phyloP scores from a whole-genome alignment of 2,113 vertebrate species.

The Regulus satrapa region DNA sequence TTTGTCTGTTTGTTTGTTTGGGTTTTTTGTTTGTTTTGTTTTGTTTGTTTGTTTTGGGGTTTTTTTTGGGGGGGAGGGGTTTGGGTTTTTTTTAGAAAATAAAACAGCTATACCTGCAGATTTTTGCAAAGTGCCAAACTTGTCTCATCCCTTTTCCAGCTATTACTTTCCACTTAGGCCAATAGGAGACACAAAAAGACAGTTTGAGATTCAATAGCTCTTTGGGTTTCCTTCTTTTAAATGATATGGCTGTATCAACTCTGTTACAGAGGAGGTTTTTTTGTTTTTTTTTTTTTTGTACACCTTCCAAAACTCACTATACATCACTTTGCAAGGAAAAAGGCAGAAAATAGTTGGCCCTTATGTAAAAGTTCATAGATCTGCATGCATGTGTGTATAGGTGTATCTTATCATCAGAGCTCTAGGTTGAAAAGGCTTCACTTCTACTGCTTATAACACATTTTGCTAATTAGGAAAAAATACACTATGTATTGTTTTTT shows the following conservation, averaged over 20 bases:
- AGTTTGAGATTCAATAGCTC: background rate
- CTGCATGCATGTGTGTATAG: background rate
- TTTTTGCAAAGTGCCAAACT: background rate
- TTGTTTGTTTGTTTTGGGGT: too few relatives aligned
- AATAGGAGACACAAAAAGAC: background rate
- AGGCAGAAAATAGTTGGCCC: background rate
- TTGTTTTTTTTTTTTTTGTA: background rate
- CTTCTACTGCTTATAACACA: background rate
- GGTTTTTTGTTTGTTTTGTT: background rate
- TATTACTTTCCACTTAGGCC: background rate
- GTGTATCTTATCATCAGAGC: background rate
- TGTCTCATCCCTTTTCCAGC: background rate
- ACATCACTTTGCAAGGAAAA: background rate
- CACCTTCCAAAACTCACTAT: background rate
- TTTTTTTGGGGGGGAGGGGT: too few relatives aligned
- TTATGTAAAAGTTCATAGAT: background rate
- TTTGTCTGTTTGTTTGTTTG: too few relatives aligned
- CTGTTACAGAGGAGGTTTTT: background rate
- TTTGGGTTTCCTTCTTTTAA: background rate
- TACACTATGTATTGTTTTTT: background rate
- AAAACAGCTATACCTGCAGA: background rate
- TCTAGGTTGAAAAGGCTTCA: background rate
- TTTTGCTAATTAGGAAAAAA: background rate
- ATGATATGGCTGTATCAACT: background rate
- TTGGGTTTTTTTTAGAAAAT: background rate